Percentiles rank a stretch among this genome's conserved stretches.
Evolutionary conservation across 2,888 invertebrate species (phyloP).

Genomic region (Branchipolynoe longqiensis): DNA sequence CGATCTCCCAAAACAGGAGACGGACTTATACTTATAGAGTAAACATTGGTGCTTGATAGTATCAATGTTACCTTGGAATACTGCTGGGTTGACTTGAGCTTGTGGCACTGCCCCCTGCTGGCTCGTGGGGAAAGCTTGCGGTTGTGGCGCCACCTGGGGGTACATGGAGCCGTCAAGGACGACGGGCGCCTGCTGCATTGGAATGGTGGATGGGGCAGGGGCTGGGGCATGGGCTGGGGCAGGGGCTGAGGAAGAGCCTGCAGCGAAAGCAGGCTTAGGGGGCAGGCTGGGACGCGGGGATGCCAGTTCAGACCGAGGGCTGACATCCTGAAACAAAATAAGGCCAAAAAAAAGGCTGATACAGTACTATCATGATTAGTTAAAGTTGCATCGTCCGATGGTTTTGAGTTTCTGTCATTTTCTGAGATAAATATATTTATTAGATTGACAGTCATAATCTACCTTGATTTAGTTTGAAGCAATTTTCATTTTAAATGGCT

Average conservation of each 20-base stretch:
- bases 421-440: too few species aligned
- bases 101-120: slow-evolving; percentile 12
- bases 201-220: slow-evolving; percentile 63
- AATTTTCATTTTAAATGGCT: too few species aligned
- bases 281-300: slow-evolving; percentile 54
- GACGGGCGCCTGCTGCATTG: slow-evolving; percentile 30
- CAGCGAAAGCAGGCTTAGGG: slow-evolving; percentile 51
- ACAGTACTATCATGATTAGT: too few species aligned
- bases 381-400: too few species aligned
- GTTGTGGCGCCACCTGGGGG: neutral
- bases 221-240: slow-evolving; percentile 66
- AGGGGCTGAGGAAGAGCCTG: slow-evolving; percentile 48
- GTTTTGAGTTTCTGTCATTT: too few species aligned
- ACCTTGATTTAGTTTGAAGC: too few species aligned
- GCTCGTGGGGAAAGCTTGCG: neutral
- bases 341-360: too few species aligned
- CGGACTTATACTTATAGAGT: too few species aligned
- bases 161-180: slow-evolving; percentile 7
- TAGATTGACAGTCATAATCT: too few species aligned
- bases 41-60: too few species aligned
- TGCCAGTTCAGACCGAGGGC: neutral
- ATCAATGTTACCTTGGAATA: slow-evolving; percentile 73
- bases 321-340: slow-evolving; percentile 27
- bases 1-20: too few species aligned
- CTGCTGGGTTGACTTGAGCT: slow-evolving; percentile 62